Percentiles rank a stretch among this genome's conserved stretches.
These are phyloP conservation scores for Channa maculata DNA, from an alignment of 2,113 vertebrate genomes.

Conservation along the genomic window DNA sequence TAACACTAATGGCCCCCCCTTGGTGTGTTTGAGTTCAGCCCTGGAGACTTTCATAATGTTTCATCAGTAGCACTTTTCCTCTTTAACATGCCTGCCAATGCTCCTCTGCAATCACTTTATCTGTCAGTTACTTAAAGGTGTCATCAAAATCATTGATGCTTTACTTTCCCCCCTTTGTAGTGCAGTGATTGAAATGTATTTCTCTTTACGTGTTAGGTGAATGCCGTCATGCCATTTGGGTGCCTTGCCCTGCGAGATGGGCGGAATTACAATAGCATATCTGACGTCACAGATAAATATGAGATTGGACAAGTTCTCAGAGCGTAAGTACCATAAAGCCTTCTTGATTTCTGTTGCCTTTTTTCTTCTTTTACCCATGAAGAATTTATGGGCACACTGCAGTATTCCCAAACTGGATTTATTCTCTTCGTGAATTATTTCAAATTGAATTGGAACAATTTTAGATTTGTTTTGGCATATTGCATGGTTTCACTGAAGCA, in stretches of 20 bases:
- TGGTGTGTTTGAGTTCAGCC: conserved; percentile 33
- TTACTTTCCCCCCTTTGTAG: conserved; percentile 17
- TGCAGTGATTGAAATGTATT: conserved; percentile 29
- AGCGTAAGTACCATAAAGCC: conserved; percentile 81
- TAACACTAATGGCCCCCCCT: conserved; percentile 6
- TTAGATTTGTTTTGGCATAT: conserved; percentile 38
- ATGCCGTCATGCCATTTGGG: conserved; percentile 87
- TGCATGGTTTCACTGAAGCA: conserved; percentile 10
- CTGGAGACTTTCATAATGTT: conserved; percentile 60
- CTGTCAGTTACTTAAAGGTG: conserved; percentile 43
- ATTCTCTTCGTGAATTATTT: conserved; percentile 45
- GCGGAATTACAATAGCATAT: conserved; percentile 83
- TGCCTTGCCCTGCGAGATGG: conserved; percentile 89
- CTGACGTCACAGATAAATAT: conserved; percentile 89
- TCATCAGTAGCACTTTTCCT: conserved; percentile 54
- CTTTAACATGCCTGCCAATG: conserved; percentile 39
- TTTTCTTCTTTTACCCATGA: background rate
- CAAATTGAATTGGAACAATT: conserved; percentile 13
- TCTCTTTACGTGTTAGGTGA: conserved; percentile 72
- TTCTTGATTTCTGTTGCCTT: conserved; percentile 14
- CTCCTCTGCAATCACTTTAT: conserved; percentile 44
- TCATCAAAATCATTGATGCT: conserved; percentile 20
- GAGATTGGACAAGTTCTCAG: conserved; percentile 88
- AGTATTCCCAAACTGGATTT: conserved; percentile 16
- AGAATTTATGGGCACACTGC: conserved; percentile 31